Conservation (phyloP, 2,113 vertebrate species). For the Aegithalos caudatus region DNA sequence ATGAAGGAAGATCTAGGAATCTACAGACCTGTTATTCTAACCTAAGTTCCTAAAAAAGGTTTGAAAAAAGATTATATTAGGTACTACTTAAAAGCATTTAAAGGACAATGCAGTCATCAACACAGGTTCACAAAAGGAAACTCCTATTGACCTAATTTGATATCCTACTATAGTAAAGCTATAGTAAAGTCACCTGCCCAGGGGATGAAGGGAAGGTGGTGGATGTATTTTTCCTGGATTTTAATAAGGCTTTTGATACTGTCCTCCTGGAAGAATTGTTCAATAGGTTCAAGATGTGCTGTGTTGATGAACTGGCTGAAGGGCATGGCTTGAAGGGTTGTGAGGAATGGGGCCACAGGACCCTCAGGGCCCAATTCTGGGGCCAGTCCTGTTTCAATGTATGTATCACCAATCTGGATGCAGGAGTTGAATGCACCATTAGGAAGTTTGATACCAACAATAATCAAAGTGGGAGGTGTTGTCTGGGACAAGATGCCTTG, state of each 20-base stretch:
- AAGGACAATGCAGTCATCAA: neutral
- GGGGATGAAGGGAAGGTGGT: neutral
- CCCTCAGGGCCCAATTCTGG: neutral
- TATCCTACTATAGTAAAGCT: neutral
- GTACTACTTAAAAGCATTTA: neutral
- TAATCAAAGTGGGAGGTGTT: neutral
- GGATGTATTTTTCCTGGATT: neutral
- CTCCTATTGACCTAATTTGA: neutral
- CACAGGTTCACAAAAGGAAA: neutral
- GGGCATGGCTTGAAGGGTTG: neutral
- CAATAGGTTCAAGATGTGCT: neutral
- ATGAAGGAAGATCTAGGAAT: neutral
- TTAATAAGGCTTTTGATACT: neutral
- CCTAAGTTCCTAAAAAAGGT: neutral
- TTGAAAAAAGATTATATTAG: neutral
- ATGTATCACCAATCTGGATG: fast-evolving
- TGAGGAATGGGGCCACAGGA: neutral
- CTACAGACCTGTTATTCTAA: neutral
- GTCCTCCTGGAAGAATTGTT: neutral
- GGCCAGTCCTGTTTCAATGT: neutral
- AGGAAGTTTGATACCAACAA: neutral
- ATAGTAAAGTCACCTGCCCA: neutral
- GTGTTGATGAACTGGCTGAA: neutral
- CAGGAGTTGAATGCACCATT: neutral
- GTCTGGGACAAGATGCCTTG: neutral